Conservation (phyloP, 2,888 invertebrate genomes). For the Leucophenga montana region DNA sequence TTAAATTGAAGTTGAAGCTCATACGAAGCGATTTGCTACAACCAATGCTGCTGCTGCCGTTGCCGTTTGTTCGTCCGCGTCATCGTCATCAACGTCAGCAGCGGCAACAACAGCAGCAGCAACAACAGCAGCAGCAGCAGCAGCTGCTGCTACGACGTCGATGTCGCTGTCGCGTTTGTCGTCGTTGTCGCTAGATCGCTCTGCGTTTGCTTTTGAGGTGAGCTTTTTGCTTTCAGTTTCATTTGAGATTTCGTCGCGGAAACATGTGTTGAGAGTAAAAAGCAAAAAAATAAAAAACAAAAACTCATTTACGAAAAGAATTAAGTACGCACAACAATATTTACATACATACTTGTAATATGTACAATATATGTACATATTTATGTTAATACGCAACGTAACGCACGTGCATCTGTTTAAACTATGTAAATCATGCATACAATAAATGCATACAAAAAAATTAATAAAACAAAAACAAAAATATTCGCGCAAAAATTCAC, state of each 20-base stretch:
- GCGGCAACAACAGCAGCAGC: not conserved
- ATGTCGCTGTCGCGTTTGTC: slow-evolving; percentile 19
- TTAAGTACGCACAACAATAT: too few species aligned
- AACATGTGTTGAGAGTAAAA: slow-evolving; percentile 53
- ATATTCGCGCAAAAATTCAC: not conserved
- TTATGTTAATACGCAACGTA: not conserved
- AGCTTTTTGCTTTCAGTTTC: slow-evolving; percentile 73
- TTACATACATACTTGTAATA: slow-evolving; percentile 25
- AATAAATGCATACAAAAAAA: slow-evolving; percentile 41
- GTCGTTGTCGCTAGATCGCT: slow-evolving; percentile 20
- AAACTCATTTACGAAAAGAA: slow-evolving; percentile 35
- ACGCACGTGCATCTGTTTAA: not conserved
- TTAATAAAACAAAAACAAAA: slow-evolving; percentile 14
- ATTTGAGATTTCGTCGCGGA: slow-evolving; percentile 70
- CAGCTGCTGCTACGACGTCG: slow-evolving; percentile 34
- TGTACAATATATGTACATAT: not conserved
- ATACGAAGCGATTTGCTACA: not conserved
- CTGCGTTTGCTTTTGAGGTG: slow-evolving; percentile 7
- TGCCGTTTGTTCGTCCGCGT: not conserved
- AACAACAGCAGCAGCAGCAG: slow-evolving; percentile 18
- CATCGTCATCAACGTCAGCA: not conserved
- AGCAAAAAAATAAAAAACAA: not conserved
- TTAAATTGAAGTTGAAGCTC: not conserved
- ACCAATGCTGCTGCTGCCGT: not conserved
- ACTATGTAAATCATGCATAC: slow-evolving; percentile 38